Percentiles rank a stretch among this genome's conserved stretches.
Evolutionary conservation across 2,888 invertebrate genomes (phyloP).

Genomic region (Odontomyia ornata): DNA sequence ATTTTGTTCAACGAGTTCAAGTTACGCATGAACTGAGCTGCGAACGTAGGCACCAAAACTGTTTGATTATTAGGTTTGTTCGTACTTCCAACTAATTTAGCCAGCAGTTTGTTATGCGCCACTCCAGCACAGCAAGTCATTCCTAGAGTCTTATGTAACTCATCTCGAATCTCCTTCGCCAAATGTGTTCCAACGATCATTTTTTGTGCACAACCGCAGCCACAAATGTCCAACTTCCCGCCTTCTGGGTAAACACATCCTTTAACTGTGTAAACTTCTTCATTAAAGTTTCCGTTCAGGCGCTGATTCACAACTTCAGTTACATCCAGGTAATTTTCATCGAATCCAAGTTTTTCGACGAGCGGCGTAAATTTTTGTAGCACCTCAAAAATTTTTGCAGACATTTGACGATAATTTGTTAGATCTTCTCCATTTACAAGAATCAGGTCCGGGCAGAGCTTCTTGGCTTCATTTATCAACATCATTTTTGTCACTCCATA

Average conservation of each 20-base stretch:
- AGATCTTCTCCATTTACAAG: constrained; percentile 86
- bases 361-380: constrained; percentile 76
- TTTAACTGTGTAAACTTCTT: constrained; percentile 55
- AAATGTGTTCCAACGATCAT: constrained; percentile 77
- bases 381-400: constrained; percentile 77
- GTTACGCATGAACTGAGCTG: constrained; percentile 72
- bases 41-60: constrained; percentile 75
- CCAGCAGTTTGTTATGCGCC: constrained; percentile 83
- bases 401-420: constrained; percentile 80
- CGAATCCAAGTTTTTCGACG: constrained; percentile 84
- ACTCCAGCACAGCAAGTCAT: constrained; percentile 85
- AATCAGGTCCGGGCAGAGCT: constrained; percentile 77
- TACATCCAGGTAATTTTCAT: constrained; percentile 87
- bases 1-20: constrained; percentile 71
- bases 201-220: constrained; percentile 78
- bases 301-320: constrained; percentile 66
- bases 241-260: constrained; percentile 70
- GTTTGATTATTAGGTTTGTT: constrained; percentile 88
- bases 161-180: constrained; percentile 78
- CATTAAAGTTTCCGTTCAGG: constrained; percentile 51
- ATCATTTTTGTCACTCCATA: constrained; percentile 82
- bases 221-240: constrained; percentile 69
- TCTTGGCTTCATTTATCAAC: constrained; percentile 77
- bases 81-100: constrained; percentile 77
- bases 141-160: constrained; percentile 73